Percentiles rank a stretch among this genome's conserved stretches.
Conservation (phyloP, 2,888 invertebrate species). For the Carterocephalus palaemon region DNA sequence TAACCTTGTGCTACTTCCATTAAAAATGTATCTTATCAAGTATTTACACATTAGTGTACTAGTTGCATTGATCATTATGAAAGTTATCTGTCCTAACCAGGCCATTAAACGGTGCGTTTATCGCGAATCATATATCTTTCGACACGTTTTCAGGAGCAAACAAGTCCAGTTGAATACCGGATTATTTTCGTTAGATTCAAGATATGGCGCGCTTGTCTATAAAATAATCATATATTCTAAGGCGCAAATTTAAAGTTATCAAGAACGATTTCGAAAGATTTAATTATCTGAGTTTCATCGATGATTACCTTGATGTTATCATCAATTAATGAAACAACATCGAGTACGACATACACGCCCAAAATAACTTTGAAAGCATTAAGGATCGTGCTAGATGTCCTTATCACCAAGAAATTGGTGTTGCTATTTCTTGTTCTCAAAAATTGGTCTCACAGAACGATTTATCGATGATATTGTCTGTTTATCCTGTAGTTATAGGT, state of each 20-base stretch:
- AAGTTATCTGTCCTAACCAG: slow-evolving; percentile 19
- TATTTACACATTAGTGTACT: slow-evolving; percentile 31
- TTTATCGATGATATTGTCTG: too few relatives aligned
- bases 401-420: too few relatives aligned
- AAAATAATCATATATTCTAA: too few relatives aligned
- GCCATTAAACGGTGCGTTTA: slow-evolving; percentile 21
- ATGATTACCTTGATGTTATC: too few relatives aligned
- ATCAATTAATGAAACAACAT: too few relatives aligned
- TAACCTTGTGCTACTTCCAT: slow-evolving; percentile 58
- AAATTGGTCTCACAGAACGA: too few relatives aligned
- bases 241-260: background rate
- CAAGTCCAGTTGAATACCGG: background rate
- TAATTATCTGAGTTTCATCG: too few relatives aligned
- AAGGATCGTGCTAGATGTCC: too few relatives aligned
- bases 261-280: slow-evolving; percentile 1
- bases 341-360: too few relatives aligned
- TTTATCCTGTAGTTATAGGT: too few relatives aligned
- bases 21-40: slow-evolving; percentile 50
- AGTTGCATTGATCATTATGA: slow-evolving; percentile 19
- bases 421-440: too few relatives aligned
- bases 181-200: slow-evolving; percentile 4
- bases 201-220: background rate
- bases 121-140: slow-evolving; percentile 18
- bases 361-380: too few relatives aligned
- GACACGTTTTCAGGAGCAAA: slow-evolving; percentile 17